A percentile compares a stretch with the other conserved stretches of the same genome.
Conservation (phyloP, 1,140 invertebrate species). For the Philopotamus ludificatus region DNA sequence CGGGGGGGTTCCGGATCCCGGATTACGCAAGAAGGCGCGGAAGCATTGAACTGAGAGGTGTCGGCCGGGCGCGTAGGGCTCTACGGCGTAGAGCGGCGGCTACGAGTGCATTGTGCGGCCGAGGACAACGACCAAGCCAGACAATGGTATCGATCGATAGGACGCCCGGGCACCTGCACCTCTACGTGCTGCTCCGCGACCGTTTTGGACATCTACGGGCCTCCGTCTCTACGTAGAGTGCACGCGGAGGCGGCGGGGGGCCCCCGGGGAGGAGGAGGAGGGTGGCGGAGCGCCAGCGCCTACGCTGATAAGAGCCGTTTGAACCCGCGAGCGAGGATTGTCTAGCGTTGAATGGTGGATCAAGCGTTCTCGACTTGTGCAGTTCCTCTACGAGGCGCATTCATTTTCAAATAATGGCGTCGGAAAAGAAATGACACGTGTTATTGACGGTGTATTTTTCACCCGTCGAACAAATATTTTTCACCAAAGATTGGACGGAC, state of each 20-base stretch:
- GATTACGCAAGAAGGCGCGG: conserved; percentile 6
- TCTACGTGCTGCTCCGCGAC: not conserved
- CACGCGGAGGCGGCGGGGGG: not conserved
- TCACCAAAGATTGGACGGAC: too few relatives aligned
- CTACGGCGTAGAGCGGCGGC: not conserved
- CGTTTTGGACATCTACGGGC: not conserved
- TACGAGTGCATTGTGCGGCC: conserved; percentile 14
- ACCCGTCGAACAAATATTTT: too few relatives aligned
- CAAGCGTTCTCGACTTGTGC: too few relatives aligned
- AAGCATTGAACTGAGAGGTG: conserved; percentile 3
- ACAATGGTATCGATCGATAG: conserved; percentile 12
- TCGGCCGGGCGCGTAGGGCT: not conserved
- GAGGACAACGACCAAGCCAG: conserved; percentile 20
- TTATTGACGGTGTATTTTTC: too few relatives aligned
- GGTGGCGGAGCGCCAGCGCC: too few relatives aligned
- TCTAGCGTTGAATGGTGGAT: too few relatives aligned
- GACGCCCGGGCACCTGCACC: conserved; percentile 4
- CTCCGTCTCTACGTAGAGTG: not conserved
- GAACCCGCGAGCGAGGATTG: too few relatives aligned
- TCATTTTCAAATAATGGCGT: too few relatives aligned
- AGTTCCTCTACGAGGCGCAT: too few relatives aligned
- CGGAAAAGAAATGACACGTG: too few relatives aligned
- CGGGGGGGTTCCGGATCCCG: too few relatives aligned
- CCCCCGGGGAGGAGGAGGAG: not conserved
- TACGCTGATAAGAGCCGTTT: too few relatives aligned